Percentiles rank a stretch among this genome's conserved stretches.
Conservation (phyloP, 1,140 invertebrate genomes). For the Glossosoma conforme region DNA sequence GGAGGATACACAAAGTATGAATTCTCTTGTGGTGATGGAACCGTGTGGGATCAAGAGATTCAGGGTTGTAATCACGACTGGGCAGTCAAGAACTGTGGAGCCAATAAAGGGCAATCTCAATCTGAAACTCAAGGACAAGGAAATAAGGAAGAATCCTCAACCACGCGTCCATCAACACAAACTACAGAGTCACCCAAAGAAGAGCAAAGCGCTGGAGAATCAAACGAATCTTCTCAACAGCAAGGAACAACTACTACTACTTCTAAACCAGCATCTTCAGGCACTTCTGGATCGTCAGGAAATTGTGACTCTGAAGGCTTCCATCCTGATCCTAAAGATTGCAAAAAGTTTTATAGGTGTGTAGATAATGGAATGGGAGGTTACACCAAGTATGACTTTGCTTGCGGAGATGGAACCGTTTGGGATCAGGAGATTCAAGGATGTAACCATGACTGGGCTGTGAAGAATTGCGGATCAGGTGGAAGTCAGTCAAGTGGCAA, state of each 20-base stretch:
- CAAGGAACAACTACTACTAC: slow-evolving; percentile 3
- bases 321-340: slow-evolving; percentile 60
- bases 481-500: slow-evolving; percentile 13
- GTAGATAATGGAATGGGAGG: slow-evolving; percentile 56
- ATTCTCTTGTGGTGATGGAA: slow-evolving; percentile 61
- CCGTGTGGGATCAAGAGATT: slow-evolving; percentile 58
- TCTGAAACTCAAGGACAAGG: too few relatives aligned
- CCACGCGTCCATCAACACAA: too few relatives aligned
- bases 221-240: slow-evolving; percentile 12
- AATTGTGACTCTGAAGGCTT: slow-evolving; percentile 59
- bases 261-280: slow-evolving; percentile 9
- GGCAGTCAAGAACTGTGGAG: slow-evolving; percentile 43
- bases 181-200: slow-evolving; percentile 10
- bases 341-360: slow-evolving; percentile 74
- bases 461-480: slow-evolving; percentile 34
- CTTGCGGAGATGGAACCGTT: slow-evolving; percentile 66
- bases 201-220: slow-evolving; percentile 7
- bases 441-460: slow-evolving; percentile 51
- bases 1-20: slow-evolving; percentile 55
- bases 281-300: slow-evolving; percentile 7
- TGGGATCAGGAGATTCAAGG: slow-evolving; percentile 63
- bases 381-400: slow-evolving; percentile 62
- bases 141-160: slow-evolving; percentile 6
- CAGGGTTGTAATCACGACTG: slow-evolving; percentile 62
- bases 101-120: too few relatives aligned